Percentiles rank a stretch among this genome's conserved stretches.
These are phyloP conservation scores for Listronotus bonariensis DNA, from an alignment of 1,140 invertebrate genomes.

Conservation along the genomic window DNA sequence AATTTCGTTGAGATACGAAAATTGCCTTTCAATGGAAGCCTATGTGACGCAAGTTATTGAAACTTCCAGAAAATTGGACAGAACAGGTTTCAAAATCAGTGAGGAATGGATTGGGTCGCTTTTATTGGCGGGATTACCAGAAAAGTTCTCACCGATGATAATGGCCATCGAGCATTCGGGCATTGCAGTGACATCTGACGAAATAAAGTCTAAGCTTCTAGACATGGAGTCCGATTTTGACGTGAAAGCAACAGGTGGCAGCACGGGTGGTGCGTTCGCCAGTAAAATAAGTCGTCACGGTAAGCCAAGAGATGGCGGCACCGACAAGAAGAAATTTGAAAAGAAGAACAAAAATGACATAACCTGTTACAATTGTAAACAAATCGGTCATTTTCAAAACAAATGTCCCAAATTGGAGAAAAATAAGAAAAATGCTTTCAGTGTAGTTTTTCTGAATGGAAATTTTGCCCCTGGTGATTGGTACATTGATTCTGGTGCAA, in stretches of 20 bases:
- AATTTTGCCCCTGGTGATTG: constrained; percentile 39
- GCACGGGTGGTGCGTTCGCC: constrained; percentile 20
- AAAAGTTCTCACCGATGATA: constrained; percentile 35
- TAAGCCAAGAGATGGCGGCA: constrained; percentile 3
- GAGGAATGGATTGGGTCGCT: constrained; percentile 30
- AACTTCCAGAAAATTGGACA: constrained; percentile 35
- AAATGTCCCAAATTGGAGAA: constrained; percentile 9
- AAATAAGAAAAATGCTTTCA: constrained; percentile 14
- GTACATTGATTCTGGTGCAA: constrained; percentile 46
- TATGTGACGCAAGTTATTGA: constrained; percentile 43
- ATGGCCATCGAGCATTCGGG: constrained; percentile 37
- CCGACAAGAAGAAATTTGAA: background rate
- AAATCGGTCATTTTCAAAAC: constrained; percentile 27
- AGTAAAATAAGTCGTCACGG: background rate
- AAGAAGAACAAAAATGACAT: constrained; percentile 5
- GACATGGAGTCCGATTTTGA: constrained; percentile 18
- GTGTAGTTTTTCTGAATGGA: constrained; percentile 31
- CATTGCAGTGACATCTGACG: constrained; percentile 28
- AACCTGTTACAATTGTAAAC: constrained; percentile 29
- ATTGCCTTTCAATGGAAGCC: constrained; percentile 35
- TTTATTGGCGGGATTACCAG: constrained; percentile 47
- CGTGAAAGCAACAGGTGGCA: background rate
- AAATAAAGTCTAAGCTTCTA: constrained; percentile 33
- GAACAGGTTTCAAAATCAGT: constrained; percentile 40
- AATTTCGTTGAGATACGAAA: constrained; percentile 36